Evolutionary conservation across 1,140 invertebrate genomes (phyloP), one percentile per base, ranked within the genome.

Genomic region (Zaprionus vittiger): DNA sequence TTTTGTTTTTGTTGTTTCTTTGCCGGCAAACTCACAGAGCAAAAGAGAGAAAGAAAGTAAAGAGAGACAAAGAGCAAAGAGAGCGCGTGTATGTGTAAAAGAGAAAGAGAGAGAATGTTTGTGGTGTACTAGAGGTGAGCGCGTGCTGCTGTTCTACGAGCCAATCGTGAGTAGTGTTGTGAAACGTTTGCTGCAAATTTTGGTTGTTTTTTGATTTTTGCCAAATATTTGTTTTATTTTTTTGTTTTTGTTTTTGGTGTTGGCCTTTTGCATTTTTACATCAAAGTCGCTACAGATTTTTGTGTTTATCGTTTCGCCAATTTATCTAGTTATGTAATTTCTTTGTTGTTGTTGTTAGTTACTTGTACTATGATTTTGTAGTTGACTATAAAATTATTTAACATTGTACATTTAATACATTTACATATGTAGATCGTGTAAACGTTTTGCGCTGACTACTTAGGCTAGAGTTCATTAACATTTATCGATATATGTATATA

Each of bases 351-450:
- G 79, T 81, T 85, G 82, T 89, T 89, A 89, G 84, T 87, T 83
- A 89, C 84, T 87, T 71, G 79, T 70, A 83, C 76, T 74, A 79
- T 44, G 34, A 63, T 66, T 71, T 76, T 77, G 47, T 77, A 66
- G 66, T 73, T 66, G 77, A 83, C 68, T 83, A 73, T 78, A 81
- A 81, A 85, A 85, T 85, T 81, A 81, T 84, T 75, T 85, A 85
- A 85, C 82, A 84, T 65, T 65, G 54, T 86, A 76, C 69, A 70
- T 81, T 83, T 79, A 87, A 89, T 83, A 81, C 78, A 80, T 84
- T 87, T 69, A 89, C 81, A 68, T 66, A 79, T 77, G 73, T 74
- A 12, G 47, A 24, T 52, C 20, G 73, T 64, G 81, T 83, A 83
- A 83, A 83, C 73, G 68, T 24, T 74, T 44, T 63, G 74, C 59